Evolutionary conservation across 2,797 vertebrate species (phyloP).

Genomic region (Hafferia zeledoni): DNA sequence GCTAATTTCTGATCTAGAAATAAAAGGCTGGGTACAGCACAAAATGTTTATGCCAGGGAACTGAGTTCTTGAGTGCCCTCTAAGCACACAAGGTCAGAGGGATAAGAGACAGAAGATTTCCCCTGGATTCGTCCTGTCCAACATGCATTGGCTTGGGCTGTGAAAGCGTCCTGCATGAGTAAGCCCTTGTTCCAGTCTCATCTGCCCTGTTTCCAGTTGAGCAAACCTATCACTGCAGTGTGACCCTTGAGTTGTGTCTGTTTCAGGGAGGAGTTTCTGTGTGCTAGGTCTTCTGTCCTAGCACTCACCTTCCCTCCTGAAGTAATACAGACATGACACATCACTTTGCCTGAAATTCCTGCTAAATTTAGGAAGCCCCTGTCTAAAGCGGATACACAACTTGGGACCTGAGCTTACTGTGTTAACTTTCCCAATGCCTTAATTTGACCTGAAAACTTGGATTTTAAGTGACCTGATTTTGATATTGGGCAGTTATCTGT

Average conservation of each 20-base stretch:
- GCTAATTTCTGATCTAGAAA: neutral
- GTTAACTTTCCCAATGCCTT: neutral
- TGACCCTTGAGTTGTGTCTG: neutral
- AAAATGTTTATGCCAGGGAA: neutral
- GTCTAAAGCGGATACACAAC: neutral
- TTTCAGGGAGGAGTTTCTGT: neutral
- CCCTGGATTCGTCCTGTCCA: neutral
- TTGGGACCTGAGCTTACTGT: neutral
- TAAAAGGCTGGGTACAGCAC: neutral
- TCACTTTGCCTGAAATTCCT: neutral
- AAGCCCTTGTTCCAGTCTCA: neutral
- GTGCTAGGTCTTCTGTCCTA: neutral
- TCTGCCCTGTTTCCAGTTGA: neutral
- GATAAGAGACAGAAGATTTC: neutral
- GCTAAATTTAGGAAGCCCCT: neutral
- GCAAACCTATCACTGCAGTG: neutral
- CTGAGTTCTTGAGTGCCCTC: neutral
- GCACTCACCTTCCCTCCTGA: neutral
- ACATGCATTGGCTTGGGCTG: neutral
- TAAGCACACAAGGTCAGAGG: neutral
- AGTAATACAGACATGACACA: neutral
- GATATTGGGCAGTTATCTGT: neutral
- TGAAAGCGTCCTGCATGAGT: neutral
- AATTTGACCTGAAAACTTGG: neutral
- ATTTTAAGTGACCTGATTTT: neutral